Conservation (phyloP, 2,113 vertebrate species). For the Gracilinanus agilis region DNA sequence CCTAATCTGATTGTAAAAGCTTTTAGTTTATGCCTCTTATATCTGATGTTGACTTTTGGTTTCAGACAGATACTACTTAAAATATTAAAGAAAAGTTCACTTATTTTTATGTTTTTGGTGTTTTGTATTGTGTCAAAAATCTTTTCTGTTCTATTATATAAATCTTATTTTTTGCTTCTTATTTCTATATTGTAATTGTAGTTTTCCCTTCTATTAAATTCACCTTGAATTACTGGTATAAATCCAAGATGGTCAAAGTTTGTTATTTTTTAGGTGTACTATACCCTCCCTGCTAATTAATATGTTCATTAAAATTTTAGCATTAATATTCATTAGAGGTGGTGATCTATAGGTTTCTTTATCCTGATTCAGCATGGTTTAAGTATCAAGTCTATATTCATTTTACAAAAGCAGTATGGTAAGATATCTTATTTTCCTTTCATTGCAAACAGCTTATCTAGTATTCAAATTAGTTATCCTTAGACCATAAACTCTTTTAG, state of each 20-base stretch:
- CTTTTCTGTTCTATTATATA: not conserved
- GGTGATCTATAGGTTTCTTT: not conserved
- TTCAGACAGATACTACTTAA: too few relatives aligned
- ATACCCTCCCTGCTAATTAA: too few relatives aligned
- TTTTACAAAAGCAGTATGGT: not conserved
- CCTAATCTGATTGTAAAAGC: too few relatives aligned
- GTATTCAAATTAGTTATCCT: not conserved
- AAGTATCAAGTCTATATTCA: not conserved
- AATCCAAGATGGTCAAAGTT: not conserved
- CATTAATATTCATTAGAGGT: not conserved
- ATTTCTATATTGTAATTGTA: not conserved
- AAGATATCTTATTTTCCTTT: not conserved
- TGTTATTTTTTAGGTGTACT: not conserved
- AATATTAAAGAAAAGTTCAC: too few relatives aligned
- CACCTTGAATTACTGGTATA: not conserved
- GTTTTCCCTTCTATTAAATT: not conserved
- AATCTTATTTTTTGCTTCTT: not conserved
- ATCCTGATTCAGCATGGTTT: not conserved
- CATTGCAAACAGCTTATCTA: not conserved
- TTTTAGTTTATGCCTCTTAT: too few relatives aligned
- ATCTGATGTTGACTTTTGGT: too few relatives aligned
- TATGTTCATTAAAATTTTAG: not conserved
- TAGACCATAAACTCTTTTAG: too few relatives aligned
- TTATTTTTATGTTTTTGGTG: too few relatives aligned
- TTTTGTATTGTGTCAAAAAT: not conserved